These are phyloP conservation scores for Podocnemis expansa DNA, from an alignment of 2,113 vertebrate species.

Conservation along the genomic window DNA sequence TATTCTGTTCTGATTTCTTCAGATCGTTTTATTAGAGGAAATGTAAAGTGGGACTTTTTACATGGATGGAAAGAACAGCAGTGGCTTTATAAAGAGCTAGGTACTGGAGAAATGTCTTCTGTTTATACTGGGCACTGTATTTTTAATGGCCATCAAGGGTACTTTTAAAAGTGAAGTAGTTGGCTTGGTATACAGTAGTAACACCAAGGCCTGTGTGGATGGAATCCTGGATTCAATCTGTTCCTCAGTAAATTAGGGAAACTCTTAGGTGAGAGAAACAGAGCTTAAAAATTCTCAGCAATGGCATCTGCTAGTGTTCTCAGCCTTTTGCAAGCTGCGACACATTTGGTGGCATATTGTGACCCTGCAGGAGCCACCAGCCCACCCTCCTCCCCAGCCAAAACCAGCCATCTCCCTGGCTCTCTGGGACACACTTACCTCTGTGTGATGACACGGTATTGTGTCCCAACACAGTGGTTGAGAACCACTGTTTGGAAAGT, in stretches of 20 bases:
- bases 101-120: slow-evolving; percentile 9
- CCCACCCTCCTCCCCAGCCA: too few species aligned
- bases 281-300: neutral
- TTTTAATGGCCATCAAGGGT: neutral
- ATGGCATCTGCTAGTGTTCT: neutral
- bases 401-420: too few species aligned
- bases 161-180: neutral
- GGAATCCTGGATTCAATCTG: neutral
- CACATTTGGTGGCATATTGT: too few species aligned
- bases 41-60: neutral
- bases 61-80: neutral
- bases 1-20: neutral
- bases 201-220: fast-evolving
- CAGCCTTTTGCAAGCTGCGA: too few species aligned
- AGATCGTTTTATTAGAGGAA: neutral
- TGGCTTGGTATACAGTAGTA: neutral
- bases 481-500: too few species aligned
- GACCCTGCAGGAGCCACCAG: too few species aligned
- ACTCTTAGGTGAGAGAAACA: neutral
- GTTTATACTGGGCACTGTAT: neutral
- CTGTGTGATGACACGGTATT: too few species aligned
- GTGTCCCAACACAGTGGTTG: too few species aligned
- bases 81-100: neutral
- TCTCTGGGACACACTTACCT: too few species aligned
- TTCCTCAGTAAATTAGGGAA: neutral